A percentile compares a stretch with the other conserved stretches of the same genome.
These are phyloP conservation scores for Liopterus haemorrhoidalis DNA, from an alignment of 2,888 invertebrate genomes.

Conservation along the genomic window DNA sequence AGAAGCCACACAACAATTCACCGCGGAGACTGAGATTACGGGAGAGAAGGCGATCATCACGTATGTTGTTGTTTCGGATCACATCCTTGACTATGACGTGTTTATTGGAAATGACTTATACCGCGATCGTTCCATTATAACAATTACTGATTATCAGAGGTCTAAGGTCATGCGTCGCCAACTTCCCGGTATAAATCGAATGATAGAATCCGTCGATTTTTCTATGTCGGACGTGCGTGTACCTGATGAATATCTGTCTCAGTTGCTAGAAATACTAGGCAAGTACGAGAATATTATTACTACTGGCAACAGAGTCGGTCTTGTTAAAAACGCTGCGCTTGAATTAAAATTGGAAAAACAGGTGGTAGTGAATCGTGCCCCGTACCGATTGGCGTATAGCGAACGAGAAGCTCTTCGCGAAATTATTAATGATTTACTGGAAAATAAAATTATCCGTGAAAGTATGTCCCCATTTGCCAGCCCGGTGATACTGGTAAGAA, in stretches of 20 bases:
- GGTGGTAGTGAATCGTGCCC: conserved; percentile 5
- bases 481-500: conserved; percentile 25
- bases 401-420: conserved; percentile 22
- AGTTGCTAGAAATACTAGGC: neutral
- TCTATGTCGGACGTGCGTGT: too few species aligned
- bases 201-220: too few species aligned
- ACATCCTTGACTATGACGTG: conserved; percentile 8
- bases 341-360: neutral
- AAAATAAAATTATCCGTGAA: conserved; percentile 23
- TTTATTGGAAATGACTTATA: conserved; percentile 1
- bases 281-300: neutral
- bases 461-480: conserved; percentile 28
- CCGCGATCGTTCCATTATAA: neutral
- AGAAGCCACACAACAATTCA: neutral
- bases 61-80: conserved; percentile 6
- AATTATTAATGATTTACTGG: conserved; percentile 23
- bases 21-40: conserved; percentile 3
- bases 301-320: neutral
- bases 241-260: neutral
- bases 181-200: neutral
- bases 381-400: conserved; percentile 27
- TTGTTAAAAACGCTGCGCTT: conserved; percentile 1
- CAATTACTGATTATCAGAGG: conserved; percentile 1
- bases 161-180: neutral
- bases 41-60: neutral